Evolutionary conservation across 2,113 vertebrate species (phyloP), one percentile per base, ranked within the genome.

Genomic region (Fregata magnificens): DNA sequence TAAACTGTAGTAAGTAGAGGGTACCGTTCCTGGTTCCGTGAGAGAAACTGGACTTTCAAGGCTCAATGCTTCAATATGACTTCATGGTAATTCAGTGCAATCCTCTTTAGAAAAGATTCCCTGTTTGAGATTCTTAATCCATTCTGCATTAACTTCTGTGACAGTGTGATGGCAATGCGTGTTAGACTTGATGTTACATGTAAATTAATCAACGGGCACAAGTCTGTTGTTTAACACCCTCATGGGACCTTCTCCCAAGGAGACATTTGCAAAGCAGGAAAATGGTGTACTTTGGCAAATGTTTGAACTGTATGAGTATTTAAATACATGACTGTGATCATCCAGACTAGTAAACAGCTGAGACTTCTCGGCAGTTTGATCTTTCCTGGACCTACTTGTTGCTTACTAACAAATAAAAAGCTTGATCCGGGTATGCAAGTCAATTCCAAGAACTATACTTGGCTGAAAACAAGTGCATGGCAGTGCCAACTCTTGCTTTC

Each of bases 1-100:
- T 62, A 40, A 79, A 50, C 13, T 16, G 13, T n/a, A 29, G 0
- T 44, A 83, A 86, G 28, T 28, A 63, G 40, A 67, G 38, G 29
- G 29, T 53, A 40, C 7, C 0, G 1, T 7, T 62, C 28, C 36
- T 0, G 2, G 28, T 38, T 92, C 62, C 71, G 50, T 45, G 55
- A 78, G 21, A 50, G n/a, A 81, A 87, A n/a, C n/a, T 13, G 19
- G 19, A 19, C 36, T 72, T 45, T 5, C 49, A 82, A 65, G 44
- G 44, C 47, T 58, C 67, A 96, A 44, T 70, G 40, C 19, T 76
- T 91, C 40, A 38, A 4, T 77, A 11, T 8, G 19, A 61, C 36
- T 73, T 85, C 22, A 24, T 6, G 7, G 25, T 45, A 44, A 88
- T 76, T 66, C 8, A 9, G 16, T 86, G 38, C 38, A 73, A 22